These are phyloP conservation scores for Strix uralensis DNA, from an alignment of 2,113 vertebrate species.

Conservation along the genomic window DNA sequence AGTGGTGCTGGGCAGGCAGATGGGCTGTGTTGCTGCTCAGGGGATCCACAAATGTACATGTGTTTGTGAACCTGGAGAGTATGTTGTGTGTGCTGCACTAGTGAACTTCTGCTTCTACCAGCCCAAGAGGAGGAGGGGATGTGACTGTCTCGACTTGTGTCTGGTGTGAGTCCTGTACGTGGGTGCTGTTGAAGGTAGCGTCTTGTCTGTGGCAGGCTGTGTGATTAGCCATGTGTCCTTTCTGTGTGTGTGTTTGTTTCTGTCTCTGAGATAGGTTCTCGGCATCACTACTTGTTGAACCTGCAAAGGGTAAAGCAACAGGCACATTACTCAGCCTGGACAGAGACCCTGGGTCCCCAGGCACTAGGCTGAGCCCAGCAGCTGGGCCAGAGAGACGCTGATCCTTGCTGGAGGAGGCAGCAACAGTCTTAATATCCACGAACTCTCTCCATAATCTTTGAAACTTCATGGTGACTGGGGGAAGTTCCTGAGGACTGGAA, in stretches of 20 bases:
- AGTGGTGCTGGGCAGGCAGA: background rate
- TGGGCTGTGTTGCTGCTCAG: fast-evolving
- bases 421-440: background rate
- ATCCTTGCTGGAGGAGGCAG: background rate
- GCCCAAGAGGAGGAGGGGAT: background rate
- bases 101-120: background rate
- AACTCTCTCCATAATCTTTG: background rate
- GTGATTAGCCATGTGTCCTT: fast-evolving
- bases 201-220: background rate
- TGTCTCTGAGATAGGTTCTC: background rate
- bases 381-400: background rate
- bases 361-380: background rate
- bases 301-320: background rate
- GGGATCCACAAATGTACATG: fast-evolving
- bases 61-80: background rate
- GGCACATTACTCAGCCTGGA: background rate
- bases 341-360: background rate
- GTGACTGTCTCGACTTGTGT: no score
- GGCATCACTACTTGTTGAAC: background rate
- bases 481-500: background rate
- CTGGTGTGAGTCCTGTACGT: background rate
- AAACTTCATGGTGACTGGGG: background rate
- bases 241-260: background rate
- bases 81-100: background rate
- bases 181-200: background rate